A percentile compares a stretch with the other conserved stretches of the same genome.
phyloP scores from a whole-genome alignment of 2,797 vertebrate species.

The Thaleichthys pacificus region DNA sequence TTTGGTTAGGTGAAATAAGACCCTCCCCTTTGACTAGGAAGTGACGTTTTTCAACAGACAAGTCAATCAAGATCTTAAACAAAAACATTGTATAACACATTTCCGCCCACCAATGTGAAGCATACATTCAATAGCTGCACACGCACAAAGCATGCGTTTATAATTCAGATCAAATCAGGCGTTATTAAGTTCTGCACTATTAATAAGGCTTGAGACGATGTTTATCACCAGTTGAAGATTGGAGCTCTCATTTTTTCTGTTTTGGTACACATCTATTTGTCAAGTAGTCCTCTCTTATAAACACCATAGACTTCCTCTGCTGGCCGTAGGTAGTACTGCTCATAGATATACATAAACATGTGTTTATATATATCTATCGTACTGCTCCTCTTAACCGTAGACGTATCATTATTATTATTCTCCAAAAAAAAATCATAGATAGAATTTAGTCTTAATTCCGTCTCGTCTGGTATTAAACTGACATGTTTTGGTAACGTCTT shows the following conservation, averaged over 20 bases:
- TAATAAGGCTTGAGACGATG: neutral
- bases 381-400: no score
- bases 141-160: neutral
- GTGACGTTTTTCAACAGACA: constrained; percentile 67
- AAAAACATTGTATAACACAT: neutral
- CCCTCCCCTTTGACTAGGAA: constrained; percentile 54
- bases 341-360: no score
- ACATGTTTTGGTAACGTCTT: no score
- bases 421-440: no score
- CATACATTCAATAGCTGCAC: neutral
- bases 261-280: neutral
- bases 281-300: no score
- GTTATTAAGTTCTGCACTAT: neutral
- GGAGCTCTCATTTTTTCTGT: neutral
- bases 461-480: no score
- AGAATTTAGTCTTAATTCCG: no score
- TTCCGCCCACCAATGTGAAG: neutral
- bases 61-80: constrained; percentile 7
- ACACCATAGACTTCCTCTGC: no score
- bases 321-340: no score
- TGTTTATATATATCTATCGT: no score
- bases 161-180: neutral
- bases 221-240: neutral
- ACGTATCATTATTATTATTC: no score
- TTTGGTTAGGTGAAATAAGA: constrained; percentile 54